phyloP scores from a whole-genome alignment of 2,888 invertebrate species.

The Polyploca ridens region DNA sequence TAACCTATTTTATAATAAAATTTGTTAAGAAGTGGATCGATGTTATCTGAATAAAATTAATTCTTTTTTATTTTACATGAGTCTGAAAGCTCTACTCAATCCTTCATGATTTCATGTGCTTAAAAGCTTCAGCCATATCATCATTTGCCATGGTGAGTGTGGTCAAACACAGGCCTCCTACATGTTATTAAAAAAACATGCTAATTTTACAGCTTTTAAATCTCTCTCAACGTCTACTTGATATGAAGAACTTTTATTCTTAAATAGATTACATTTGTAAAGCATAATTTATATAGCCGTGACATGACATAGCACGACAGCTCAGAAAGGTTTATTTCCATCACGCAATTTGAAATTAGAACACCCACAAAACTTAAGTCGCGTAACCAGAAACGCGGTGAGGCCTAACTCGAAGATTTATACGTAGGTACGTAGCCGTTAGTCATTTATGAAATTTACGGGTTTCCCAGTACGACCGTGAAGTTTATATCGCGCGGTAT shows the following conservation, averaged over 20 bases:
- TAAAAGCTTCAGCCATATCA: too few relatives aligned
- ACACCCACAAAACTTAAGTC: constrained; percentile 16
- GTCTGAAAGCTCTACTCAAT: too few relatives aligned
- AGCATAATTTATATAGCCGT: background rate
- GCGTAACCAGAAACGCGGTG: constrained; percentile 30
- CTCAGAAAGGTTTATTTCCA: background rate
- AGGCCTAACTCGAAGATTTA: constrained; percentile 20
- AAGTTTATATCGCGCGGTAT: constrained; percentile 37
- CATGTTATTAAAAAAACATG: too few relatives aligned
- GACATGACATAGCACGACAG: background rate
- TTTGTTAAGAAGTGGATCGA: too few relatives aligned
- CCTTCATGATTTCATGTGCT: too few relatives aligned
- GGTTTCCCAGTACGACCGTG: constrained; percentile 35
- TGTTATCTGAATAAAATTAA: too few relatives aligned
- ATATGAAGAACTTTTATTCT: background rate
- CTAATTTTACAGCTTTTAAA: too few relatives aligned
- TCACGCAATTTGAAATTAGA: background rate
- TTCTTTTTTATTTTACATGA: too few relatives aligned
- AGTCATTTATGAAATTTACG: constrained; percentile 38
- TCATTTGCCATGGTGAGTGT: too few relatives aligned
- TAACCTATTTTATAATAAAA: too few relatives aligned
- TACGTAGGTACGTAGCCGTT: background rate
- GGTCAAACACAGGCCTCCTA: too few relatives aligned
- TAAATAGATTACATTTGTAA: background rate
- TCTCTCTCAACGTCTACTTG: too few relatives aligned